Evolutionary conservation across 2,888 invertebrate genomes (phyloP).

Genomic region (Pristionchus fissidentatus): DNA sequence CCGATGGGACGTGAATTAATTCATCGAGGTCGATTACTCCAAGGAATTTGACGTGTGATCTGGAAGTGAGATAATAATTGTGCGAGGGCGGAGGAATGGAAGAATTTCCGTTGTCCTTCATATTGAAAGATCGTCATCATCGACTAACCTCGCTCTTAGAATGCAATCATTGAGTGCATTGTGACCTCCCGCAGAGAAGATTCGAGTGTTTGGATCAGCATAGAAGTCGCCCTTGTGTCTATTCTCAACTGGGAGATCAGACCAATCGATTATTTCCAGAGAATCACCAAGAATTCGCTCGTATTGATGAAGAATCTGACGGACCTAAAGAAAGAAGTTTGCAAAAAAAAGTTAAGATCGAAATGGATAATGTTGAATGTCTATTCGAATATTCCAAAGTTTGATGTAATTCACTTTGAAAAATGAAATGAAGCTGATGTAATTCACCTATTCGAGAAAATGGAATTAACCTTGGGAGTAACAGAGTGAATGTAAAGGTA

Average conservation of each 20-base stretch:
- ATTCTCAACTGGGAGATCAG: constrained; percentile 40
- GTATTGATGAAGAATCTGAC: neutral
- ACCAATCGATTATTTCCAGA: constrained; percentile 42
- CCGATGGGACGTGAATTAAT: constrained; percentile 35
- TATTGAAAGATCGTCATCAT: neutral
- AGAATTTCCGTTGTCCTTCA: neutral
- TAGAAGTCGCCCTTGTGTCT: constrained; percentile 41
- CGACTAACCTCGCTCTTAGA: constrained; percentile 40
- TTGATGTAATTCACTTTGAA: neutral
- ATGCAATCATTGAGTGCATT: constrained; percentile 45
- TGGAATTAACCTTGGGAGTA: constrained; percentile 29
- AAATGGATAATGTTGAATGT: no score
- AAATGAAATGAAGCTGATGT: neutral
- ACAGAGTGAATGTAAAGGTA: constrained; percentile 43
- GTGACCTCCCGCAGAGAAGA: constrained; percentile 34
- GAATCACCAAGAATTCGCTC: constrained; percentile 16
- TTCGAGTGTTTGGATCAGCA: constrained; percentile 45
- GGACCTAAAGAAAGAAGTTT: neutral
- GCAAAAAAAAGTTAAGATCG: no score
- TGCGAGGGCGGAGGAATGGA: neutral
- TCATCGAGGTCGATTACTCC: constrained; percentile 39
- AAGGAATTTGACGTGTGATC: constrained; percentile 44
- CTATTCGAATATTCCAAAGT: neutral
- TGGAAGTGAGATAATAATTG: neutral
- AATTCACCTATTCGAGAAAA: neutral